Evolutionary conservation across 1,140 invertebrate species (phyloP), one percentile per base, ranked within the genome.

Genomic region (Heliothis subflexa): DNA sequence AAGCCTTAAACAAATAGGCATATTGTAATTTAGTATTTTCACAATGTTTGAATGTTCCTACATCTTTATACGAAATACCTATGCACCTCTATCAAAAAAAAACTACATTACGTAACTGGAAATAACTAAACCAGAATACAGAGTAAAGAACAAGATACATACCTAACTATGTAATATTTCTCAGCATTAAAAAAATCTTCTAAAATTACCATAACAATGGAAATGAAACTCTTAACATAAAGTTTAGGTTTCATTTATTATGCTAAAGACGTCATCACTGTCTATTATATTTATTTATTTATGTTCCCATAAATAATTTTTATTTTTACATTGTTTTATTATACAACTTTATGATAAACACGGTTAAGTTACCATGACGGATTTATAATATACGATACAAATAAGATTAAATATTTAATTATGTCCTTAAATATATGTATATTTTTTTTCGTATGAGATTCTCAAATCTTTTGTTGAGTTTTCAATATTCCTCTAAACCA

Each of bases 141-240:
- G 52, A 40, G 10, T 40, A 28, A n/a, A 45, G 33, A 45, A 66
- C 18, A 14, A 14, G 40, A 72, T 55, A 25, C 55, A 73, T 61
- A 74, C 55, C 45, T 61, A 55, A 74, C 72, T 74, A 40, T 40
- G 33, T 40, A 57, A 61, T 74, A 61, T 59, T 74, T 74, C 72
- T 74, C 72, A 74, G 55, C 72, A 61, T 49, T n/a, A 55, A 71
- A 72, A 47, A 74, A 61, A 47, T n/a, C 50, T 45, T 49, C 18
- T 74, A 47, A 74, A 61, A 61, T 74, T 74, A 74, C 45, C 72
- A 74, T 74, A 74, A 74, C 57, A 74, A 74, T 74, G 16, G 72
- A 49, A 7, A 21, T 45, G 45, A 74, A 74, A 49, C 57, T 74
- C 40, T 47, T 61, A 74, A 49, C 57, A 57, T 59, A 74, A 49